Evolutionary conservation across 2,113 vertebrate genomes (phyloP).

Genomic region (Acanthisitta chloris): DNA sequence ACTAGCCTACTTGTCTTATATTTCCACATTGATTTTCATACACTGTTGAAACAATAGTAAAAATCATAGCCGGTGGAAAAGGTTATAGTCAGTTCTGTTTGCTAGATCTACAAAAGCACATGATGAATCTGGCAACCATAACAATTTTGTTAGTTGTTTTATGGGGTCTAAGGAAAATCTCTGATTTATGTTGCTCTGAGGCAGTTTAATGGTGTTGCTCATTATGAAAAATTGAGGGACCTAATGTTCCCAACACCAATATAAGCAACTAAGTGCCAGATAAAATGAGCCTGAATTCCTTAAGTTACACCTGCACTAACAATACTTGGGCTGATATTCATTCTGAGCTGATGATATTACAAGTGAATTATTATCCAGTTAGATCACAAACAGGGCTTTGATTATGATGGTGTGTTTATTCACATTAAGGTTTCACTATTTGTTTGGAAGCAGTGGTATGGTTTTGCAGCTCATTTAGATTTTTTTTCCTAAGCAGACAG

Average conservation of each 20-base stretch:
- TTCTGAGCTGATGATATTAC: conserved; percentile 57
- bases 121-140: neutral
- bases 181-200: conserved; percentile 19
- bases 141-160: neutral
- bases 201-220: conserved; percentile 44
- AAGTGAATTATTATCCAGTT: conserved; percentile 33
- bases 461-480: neutral
- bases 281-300: conserved; percentile 33
- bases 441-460: conserved; percentile 10
- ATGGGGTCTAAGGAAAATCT: neutral
- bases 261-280: conserved; percentile 34
- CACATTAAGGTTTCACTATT: conserved; percentile 27
- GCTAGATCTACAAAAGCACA: neutral
- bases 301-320: conserved; percentile 70
- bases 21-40: neutral
- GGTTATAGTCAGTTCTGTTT: neutral
- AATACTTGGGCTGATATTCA: conserved; percentile 49
- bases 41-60: neutral
- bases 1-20: neutral
- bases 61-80: neutral
- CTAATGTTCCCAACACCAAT: conserved; percentile 9
- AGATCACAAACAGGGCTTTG: conserved; percentile 24
- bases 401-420: conserved; percentile 46
- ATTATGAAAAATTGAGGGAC: conserved; percentile 36
- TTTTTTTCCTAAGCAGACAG: neutral